Percentiles rank a stretch among this genome's conserved stretches.
Evolutionary conservation across 2,113 vertebrate genomes (phyloP).

Genomic region (Bujurquina vittata): DNA sequence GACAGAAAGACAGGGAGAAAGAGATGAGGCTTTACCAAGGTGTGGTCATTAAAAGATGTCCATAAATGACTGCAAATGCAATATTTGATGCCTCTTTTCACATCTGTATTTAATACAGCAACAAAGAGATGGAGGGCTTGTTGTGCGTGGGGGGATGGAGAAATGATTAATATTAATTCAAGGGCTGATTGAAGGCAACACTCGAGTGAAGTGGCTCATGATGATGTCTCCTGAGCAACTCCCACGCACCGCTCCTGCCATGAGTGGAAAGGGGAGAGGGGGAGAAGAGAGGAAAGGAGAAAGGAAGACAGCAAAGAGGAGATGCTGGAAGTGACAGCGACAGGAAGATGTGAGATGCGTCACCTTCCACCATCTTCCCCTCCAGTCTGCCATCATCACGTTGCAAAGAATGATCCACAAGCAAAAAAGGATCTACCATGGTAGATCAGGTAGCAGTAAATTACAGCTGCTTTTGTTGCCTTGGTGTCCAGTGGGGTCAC

Average conservation of each 20-base stretch:
- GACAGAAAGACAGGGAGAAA: constrained; percentile 39
- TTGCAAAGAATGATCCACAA: neutral
- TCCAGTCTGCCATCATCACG: constrained; percentile 13
- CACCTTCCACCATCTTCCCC: constrained; percentile 22
- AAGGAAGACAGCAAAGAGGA: constrained; percentile 3
- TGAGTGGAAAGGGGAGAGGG: constrained; percentile 22
- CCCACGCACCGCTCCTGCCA: constrained; percentile 61
- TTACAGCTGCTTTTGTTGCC: neutral
- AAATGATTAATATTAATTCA: constrained; percentile 76
- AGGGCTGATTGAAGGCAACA: constrained; percentile 75
- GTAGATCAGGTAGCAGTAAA: neutral
- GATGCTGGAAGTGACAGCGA: constrained; percentile 36
- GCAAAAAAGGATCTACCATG: neutral
- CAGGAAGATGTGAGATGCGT: constrained; percentile 32
- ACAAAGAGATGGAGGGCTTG: constrained; percentile 40
- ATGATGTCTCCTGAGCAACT: constrained; percentile 74
- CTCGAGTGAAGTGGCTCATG: constrained; percentile 71
- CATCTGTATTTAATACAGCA: constrained; percentile 63
- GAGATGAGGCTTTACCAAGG: neutral
- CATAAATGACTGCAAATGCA: neutral
- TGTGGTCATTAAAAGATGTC: constrained; percentile 14
- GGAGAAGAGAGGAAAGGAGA: neutral
- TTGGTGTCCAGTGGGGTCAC: neutral
- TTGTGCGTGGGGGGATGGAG: constrained; percentile 48
- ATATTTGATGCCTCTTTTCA: constrained; percentile 26